Evolutionary conservation across 2,113 vertebrate genomes (phyloP).

Genomic region (Caracal caracal): DNA sequence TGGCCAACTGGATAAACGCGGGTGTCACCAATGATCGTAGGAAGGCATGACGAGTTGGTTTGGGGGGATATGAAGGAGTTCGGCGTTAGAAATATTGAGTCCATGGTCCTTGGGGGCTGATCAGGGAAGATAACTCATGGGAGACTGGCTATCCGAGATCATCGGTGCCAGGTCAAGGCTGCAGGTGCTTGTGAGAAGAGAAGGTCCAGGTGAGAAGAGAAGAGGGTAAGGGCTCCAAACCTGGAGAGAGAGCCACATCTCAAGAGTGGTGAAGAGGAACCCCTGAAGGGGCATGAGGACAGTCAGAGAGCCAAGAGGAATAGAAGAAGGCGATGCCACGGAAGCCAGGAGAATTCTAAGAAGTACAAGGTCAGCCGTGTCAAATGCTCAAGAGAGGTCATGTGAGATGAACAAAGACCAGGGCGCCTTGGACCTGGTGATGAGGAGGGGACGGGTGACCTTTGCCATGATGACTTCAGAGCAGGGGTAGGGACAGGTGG

Average conservation of each 20-base stretch:
- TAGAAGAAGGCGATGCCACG: not conserved
- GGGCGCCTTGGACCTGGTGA: not conserved
- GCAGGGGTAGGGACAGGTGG: not conserved
- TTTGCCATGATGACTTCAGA: not conserved
- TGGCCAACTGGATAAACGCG: not conserved
- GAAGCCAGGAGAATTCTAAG: not conserved
- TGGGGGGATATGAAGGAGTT: not conserved
- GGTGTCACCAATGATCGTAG: not conserved
- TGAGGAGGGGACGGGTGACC: not conserved
- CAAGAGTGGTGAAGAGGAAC: not conserved
- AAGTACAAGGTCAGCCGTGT: not conserved
- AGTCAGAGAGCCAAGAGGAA: not conserved
- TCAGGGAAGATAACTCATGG: not conserved
- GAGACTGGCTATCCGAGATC: not conserved
- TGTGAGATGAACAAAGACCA: constrained; percentile 6
- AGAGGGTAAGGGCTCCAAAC: not conserved
- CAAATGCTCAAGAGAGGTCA: not conserved
- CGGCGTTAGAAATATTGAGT: not conserved
- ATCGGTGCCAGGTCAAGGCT: not conserved
- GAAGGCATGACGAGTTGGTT: not conserved
- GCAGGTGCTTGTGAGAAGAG: not conserved
- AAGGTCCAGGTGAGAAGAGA: not conserved
- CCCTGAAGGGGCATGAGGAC: not conserved
- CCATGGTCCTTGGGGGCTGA: not conserved
- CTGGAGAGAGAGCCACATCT: not conserved